phyloP scores from a whole-genome alignment of 2,113 vertebrate genomes.

The Crotalus tigris region DNA sequence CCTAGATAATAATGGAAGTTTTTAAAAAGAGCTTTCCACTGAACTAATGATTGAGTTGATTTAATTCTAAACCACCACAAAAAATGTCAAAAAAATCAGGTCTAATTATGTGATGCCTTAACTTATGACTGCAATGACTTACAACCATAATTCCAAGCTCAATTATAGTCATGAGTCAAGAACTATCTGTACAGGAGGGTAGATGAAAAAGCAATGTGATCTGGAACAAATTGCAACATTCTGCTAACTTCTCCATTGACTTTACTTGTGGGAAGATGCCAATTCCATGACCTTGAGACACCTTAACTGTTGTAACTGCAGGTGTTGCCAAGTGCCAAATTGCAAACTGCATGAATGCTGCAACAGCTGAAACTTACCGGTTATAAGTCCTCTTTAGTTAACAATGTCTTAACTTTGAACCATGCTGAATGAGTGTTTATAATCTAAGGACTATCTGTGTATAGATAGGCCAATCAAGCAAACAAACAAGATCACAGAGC shows the following conservation, averaged over 20 bases:
- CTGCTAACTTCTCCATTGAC: too few relatives aligned
- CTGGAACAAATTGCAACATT: not conserved
- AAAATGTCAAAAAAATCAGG: not conserved
- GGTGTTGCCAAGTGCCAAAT: not conserved
- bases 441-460: not conserved
- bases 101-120: not conserved
- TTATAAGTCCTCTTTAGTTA: not conserved
- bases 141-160: not conserved
- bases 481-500: not conserved
- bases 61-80: not conserved
- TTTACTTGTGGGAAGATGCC: not conserved
- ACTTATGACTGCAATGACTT: not conserved
- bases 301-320: not conserved
- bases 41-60: not conserved
- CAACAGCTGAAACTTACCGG: not conserved
- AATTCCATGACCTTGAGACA: not conserved
- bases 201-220: not conserved
- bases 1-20: not conserved
- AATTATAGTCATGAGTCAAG: not conserved
- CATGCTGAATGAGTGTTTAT: not conserved
- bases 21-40: not conserved
- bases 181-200: not conserved
- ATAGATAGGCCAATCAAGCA: not conserved
- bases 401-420: not conserved
- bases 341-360: not conserved